Percentiles rank a stretch among this genome's conserved stretches.
Evolutionary conservation across 2,888 invertebrate species (phyloP).

Genomic region (Xestia ashworthii): DNA sequence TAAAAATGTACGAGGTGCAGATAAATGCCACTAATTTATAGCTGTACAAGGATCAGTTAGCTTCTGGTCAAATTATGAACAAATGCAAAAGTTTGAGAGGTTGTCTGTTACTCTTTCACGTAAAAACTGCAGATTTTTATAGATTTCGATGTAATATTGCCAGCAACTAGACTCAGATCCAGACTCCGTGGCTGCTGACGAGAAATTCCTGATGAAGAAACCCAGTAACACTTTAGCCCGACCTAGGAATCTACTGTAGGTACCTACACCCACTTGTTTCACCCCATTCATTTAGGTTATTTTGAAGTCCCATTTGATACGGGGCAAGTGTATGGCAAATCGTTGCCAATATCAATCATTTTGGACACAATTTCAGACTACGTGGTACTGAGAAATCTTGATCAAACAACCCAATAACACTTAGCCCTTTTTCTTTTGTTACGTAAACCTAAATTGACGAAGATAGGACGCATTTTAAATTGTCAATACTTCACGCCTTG

Average conservation of each 20-base stretch:
- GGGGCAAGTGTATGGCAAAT: neutral
- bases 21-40: neutral
- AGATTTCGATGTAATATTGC: neutral
- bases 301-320: neutral
- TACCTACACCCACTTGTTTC: too few species aligned
- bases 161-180: neutral
- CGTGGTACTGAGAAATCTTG: neutral
- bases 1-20: neutral
- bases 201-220: neutral
- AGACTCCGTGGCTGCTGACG: neutral
- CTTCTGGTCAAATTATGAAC: neutral
- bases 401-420: too few species aligned
- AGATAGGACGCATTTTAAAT: too few species aligned
- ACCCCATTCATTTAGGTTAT: too few species aligned
- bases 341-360: neutral
- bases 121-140: neutral
- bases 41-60: too few species aligned
- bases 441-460: too few species aligned
- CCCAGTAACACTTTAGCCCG: neutral
- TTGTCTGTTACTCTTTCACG: neutral
- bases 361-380: neutral
- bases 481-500: too few species aligned
- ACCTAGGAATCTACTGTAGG: neutral
- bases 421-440: too few species aligned
- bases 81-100: neutral